phyloP scores from a whole-genome alignment of 2,113 vertebrate genomes.

The Aegithalos caudatus region DNA sequence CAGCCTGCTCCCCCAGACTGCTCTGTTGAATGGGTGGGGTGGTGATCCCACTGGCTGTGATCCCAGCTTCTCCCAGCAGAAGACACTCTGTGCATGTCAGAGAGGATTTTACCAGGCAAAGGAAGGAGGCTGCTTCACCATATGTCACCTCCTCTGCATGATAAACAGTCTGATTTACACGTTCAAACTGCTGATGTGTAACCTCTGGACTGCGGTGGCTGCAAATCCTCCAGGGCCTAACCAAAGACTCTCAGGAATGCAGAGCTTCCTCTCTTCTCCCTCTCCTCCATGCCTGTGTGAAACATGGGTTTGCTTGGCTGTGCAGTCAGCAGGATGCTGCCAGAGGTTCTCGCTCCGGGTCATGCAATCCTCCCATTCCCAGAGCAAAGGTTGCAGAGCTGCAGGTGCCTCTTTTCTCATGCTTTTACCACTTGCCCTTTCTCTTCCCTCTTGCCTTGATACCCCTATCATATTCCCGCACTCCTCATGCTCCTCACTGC shows the following conservation, averaged over 20 bases:
- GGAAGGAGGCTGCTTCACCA: not conserved
- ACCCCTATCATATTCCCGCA: not conserved
- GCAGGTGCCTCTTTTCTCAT: not conserved
- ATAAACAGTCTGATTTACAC: not conserved
- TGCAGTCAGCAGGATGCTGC: not conserved
- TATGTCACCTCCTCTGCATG: not conserved
- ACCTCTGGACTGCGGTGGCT: not conserved
- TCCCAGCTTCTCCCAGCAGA: conserved; percentile 15
- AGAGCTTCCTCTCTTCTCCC: fast-evolving
- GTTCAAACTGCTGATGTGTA: not conserved
- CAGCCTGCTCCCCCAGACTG: fast-evolving
- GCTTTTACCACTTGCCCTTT: not conserved
- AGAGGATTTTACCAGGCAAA: not conserved
- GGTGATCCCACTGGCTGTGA: not conserved
- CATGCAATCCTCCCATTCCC: not conserved
- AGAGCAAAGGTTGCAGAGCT: not conserved
- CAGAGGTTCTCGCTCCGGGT: not conserved
- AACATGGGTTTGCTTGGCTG: fast-evolving
- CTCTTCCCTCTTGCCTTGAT: not conserved
- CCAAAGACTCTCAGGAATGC: not conserved
- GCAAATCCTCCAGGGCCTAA: not conserved
- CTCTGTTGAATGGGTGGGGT: not conserved
- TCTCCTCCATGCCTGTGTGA: not conserved
- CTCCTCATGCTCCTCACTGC: not conserved
- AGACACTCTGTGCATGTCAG: not conserved